Evolutionary conservation across 1,140 invertebrate species (phyloP).

Genomic region (Drosophila carrolli): DNA sequence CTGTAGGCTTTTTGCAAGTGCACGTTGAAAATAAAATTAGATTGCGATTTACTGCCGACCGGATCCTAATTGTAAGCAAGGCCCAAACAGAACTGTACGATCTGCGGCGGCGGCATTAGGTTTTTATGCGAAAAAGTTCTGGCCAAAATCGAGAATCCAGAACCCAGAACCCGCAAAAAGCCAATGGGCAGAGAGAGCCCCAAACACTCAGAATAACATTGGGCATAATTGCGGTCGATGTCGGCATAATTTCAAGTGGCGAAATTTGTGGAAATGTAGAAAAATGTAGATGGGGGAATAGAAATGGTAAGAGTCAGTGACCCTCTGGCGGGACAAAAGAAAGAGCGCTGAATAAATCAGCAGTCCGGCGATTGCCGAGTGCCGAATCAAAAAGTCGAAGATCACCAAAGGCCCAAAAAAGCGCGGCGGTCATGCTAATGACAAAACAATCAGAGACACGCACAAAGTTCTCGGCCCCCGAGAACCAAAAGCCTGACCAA

Average conservation of each 20-base stretch:
- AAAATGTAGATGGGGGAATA: constrained; percentile 12
- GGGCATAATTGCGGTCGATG: constrained; percentile 74
- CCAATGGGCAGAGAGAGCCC: constrained; percentile 24
- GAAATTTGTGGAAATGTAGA: constrained; percentile 21
- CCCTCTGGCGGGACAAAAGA: constrained; percentile 18
- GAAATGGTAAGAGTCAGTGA: constrained; percentile 31
- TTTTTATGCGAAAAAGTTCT: constrained; percentile 81
- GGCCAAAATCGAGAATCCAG: constrained; percentile 4
- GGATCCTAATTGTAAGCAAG: constrained; percentile 79
- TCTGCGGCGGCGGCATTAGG: constrained; percentile 52
- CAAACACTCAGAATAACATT: constrained; percentile 47
- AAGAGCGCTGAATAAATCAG: constrained; percentile 36
- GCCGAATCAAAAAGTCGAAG: constrained; percentile 36
- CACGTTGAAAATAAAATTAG: background rate
- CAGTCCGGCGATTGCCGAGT: no score
- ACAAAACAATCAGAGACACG: constrained; percentile 72
- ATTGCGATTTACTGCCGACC: background rate
- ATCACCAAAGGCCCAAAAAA: constrained; percentile 21
- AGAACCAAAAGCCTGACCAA: background rate
- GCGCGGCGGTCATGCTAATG: constrained; percentile 63
- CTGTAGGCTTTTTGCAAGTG: background rate
- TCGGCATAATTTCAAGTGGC: constrained; percentile 77
- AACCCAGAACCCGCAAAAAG: constrained; percentile 14
- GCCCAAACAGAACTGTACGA: constrained; percentile 73
- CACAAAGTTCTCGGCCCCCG: constrained; percentile 4